Evolutionary conservation across 2,797 vertebrate species (phyloP), one percentile per base, ranked within the genome.

Genomic region (Apodemus agrarius): DNA sequence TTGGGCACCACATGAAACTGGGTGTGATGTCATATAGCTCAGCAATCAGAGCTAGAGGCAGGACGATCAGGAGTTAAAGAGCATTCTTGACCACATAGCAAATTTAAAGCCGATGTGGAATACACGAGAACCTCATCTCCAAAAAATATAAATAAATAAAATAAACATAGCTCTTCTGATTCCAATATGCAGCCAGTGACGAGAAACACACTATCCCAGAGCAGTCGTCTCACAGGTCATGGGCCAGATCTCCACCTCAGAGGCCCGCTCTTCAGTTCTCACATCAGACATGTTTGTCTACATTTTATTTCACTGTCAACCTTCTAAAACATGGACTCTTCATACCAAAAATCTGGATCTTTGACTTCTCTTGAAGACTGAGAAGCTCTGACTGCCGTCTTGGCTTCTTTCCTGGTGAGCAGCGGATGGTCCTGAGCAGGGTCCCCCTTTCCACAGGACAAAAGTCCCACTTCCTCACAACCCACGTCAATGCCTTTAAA

Each of bases 251-350:
- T 57, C 8, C 16, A 26, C 16, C 40, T 57, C 12, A 78, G 61
- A 74, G 4, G 8, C 5, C 22, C 92, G 57, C 10, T 31, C 40
- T 46, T 65, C n/a, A 40, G 54, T 4, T 90, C 10, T 17, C 34
- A 63, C 6, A 0, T 63, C 26, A 61, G 29, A 19, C 34, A 46
- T 24, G 2, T 17, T 13, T 40, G 29, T 74, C 87, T 95, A 49
- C 46, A 40, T 79, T 90, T 82, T 29, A 82, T 78, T 43, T 63
- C 19, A 21, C 65, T 78, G 74, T 61, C 37, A 34, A n/a, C 43
- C 59, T 79, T 88, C 61, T 82, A 67, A 91, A 93, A 69, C 89
- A 43, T 21, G 40, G 57, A 34, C 29, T 86, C 72, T 96, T 94
- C 49, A 78, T 34, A 40, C 65, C 72, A 61, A 80, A 83, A 22